phyloP scores from a whole-genome alignment of 2,113 vertebrate species.

The Tamias sibiricus region DNA sequence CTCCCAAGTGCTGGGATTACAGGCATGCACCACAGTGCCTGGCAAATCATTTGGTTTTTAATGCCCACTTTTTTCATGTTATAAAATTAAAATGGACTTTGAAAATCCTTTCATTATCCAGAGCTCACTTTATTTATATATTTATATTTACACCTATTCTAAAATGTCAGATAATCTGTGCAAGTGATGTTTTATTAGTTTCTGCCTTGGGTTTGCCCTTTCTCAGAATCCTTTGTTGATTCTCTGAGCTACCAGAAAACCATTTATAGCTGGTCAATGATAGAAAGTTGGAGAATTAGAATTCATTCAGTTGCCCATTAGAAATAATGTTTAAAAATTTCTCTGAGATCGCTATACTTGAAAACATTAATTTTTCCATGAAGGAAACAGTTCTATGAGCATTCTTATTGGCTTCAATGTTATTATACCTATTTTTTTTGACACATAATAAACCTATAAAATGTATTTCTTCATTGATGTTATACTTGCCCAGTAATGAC shows the following conservation, averaged over 20 bases:
- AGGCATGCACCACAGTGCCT: no score
- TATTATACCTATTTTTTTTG: background rate
- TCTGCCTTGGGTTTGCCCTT: background rate
- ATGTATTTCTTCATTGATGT: background rate
- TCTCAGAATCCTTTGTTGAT: background rate
- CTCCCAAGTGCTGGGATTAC: no score
- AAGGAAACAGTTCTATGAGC: background rate
- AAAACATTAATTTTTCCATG: background rate
- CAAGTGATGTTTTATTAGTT: background rate
- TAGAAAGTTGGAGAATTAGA: background rate
- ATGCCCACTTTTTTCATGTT: background rate
- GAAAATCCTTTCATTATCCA: background rate
- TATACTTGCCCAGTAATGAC: background rate
- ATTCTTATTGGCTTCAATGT: background rate
- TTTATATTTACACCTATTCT: background rate
- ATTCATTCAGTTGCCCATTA: background rate
- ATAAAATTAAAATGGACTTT: background rate
- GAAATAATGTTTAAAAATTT: background rate
- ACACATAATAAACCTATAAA: background rate
- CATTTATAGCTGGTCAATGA: background rate
- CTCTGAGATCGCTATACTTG: background rate
- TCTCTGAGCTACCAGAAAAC: background rate
- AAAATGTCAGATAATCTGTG: background rate
- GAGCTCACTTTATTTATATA: background rate
- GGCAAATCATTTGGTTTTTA: no score